Evolutionary conservation across 2,113 vertebrate species (phyloP), one percentile per base, ranked within the genome.

Genomic region (Passer montanus): DNA sequence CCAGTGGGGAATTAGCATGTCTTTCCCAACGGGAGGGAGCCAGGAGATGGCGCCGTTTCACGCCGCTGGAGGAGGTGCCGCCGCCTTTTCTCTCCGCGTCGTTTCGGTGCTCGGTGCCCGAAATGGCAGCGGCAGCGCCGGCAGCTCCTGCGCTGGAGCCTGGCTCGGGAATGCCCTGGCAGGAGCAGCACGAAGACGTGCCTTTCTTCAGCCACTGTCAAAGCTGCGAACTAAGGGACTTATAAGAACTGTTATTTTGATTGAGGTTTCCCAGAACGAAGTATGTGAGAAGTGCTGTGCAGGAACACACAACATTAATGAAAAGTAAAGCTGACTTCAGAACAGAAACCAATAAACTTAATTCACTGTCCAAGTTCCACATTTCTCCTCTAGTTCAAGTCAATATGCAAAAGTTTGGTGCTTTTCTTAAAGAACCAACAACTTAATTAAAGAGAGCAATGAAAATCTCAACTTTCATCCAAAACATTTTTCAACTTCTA

Each of bases 41-140:
- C 96, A 63, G 87, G 68, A 96, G 96, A 60, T 96, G 94, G 94
- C 88, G 95, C 94, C 88, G 75, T 88, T 23, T 47, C 3, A 28
- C 46, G 12, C 37, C 6, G 46, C 82, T 59, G 10, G 35, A 37
- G 15, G 22, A 66, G 22, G 5, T 0, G 35, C 50, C 13, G 6
- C 41, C 33, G 10, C 62, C n/a, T 43, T 30, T 30, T 11, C 64
- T 13, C 59, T 2, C 52, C 4, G 6, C 0, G 39, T 26, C 14
- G 1, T 23, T 72, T 6, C 41, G 35, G 35, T 41, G 10, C 50
- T 46, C 26, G 37, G 30, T 1, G 22, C 63, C 88, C 55, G 64
- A 91, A 95, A 93, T 86, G 88, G 90, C 73, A 92, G 72, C 56
- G 33, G 13, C 86, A n/a, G 78, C n/a, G 63, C 27, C 2, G 0